These are phyloP conservation scores for Ceratitis capitata DNA, from an alignment of 1,140 invertebrate genomes.

Conservation along the genomic window DNA sequence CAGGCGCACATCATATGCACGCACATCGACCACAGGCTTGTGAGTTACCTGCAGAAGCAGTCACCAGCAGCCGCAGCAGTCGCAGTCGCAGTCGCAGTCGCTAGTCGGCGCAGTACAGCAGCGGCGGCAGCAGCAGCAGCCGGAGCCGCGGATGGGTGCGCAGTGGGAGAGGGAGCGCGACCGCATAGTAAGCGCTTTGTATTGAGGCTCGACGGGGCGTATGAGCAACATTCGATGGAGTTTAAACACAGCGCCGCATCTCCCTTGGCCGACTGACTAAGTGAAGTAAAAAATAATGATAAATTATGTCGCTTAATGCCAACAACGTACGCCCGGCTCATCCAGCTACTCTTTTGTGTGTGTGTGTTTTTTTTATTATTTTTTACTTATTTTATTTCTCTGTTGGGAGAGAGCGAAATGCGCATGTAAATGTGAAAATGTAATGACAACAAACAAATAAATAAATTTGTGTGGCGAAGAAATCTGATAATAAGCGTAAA, in stretches of 20 bases:
- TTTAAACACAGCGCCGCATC: background rate
- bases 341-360: background rate
- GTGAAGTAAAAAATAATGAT: constrained; percentile 2
- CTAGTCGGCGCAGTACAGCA: background rate
- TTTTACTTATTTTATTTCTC: background rate
- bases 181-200: no score
- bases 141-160: background rate
- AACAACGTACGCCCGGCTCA: background rate
- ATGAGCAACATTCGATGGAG: background rate
- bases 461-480: background rate
- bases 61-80: background rate
- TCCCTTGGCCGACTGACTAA: background rate
- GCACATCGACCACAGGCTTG: constrained; percentile 60
- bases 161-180: no score
- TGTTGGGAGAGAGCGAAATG: no score
- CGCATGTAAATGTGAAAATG: background rate
- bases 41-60: constrained; percentile 42
- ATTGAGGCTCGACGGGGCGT: background rate
- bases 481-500: background rate
- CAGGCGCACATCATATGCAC: constrained; percentile 58
- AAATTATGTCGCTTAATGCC: background rate
- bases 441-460: background rate
- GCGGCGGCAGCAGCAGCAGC: background rate
- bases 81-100: background rate
- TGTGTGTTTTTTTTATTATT: no score